A percentile compares a stretch with the other conserved stretches of the same genome.
Conservation (phyloP, 2,797 vertebrate genomes). For the Eutrigla gurnardus region DNA sequence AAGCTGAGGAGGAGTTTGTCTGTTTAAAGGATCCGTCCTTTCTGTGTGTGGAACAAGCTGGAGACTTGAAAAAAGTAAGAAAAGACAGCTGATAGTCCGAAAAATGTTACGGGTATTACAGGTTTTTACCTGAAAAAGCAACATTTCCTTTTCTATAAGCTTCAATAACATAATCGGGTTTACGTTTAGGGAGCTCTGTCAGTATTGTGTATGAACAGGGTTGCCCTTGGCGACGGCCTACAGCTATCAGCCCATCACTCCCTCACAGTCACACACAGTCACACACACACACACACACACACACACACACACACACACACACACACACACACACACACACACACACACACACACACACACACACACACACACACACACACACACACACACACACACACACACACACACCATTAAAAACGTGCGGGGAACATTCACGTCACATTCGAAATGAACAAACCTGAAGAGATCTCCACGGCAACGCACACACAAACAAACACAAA, state of each 20-base stretch:
- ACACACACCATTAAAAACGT: neutral
- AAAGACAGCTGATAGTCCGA: neutral
- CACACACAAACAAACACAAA: neutral
- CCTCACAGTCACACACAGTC: slow-evolving; percentile 1
- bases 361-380: neutral
- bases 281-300: too few species aligned
- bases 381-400: too few species aligned
- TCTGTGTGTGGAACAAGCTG: slow-evolving; percentile 41
- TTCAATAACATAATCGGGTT: neutral
- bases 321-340: too few species aligned
- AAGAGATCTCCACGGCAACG: slow-evolving; percentile 11
- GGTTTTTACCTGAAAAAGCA: neutral
- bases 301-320: too few species aligned
- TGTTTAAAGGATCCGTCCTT: slow-evolving; percentile 27
- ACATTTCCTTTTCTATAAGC: neutral
- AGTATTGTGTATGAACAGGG: too few species aligned
- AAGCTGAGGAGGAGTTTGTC: slow-evolving; percentile 30
- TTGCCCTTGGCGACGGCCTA: neutral
- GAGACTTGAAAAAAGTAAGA: neutral
- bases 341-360: too few species aligned
- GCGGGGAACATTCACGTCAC: neutral
- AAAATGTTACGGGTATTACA: neutral
- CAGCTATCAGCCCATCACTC: slow-evolving; percentile 7
- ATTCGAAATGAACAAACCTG: neutral
- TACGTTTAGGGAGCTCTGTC: neutral